These are phyloP conservation scores for Salvator merianae DNA, from an alignment of 2,113 vertebrate genomes.

Conservation along the genomic window DNA sequence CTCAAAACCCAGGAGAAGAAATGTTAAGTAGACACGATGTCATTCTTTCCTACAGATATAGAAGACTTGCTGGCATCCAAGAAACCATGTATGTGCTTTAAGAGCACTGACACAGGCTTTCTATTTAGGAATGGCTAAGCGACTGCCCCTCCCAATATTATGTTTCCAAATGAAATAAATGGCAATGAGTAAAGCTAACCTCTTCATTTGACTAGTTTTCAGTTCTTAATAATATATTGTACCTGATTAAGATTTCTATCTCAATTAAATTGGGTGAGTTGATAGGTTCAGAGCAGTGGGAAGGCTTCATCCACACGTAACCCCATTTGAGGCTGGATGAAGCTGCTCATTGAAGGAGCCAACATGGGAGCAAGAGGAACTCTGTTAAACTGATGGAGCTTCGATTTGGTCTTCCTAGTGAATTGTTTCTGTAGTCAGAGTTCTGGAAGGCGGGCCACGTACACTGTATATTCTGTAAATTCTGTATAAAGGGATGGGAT, in stretches of 20 bases:
- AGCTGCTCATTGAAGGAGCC: too few relatives aligned
- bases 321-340: too few relatives aligned
- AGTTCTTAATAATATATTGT: constrained; percentile 11
- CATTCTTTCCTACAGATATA: constrained; percentile 51
- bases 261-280: neutral
- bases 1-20: constrained; percentile 24
- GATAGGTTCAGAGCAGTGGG: neutral
- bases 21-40: constrained; percentile 57
- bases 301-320: neutral
- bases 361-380: too few relatives aligned
- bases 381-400: too few relatives aligned
- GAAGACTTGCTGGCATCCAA: constrained; percentile 46
- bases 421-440: too few relatives aligned
- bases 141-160: constrained; percentile 35
- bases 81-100: constrained; percentile 42
- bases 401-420: too few relatives aligned
- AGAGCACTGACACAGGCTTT: constrained; percentile 42
- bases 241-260: neutral
- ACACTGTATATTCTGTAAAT: too few relatives aligned
- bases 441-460: too few relatives aligned
- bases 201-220: constrained; percentile 1
- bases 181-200: constrained; percentile 19
- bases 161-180: constrained; percentile 27
- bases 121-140: constrained; percentile 36
- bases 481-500: too few relatives aligned